These are phyloP conservation scores for Diarsia dahlii DNA, from an alignment of 2,888 invertebrate species.

Conservation along the genomic window DNA sequence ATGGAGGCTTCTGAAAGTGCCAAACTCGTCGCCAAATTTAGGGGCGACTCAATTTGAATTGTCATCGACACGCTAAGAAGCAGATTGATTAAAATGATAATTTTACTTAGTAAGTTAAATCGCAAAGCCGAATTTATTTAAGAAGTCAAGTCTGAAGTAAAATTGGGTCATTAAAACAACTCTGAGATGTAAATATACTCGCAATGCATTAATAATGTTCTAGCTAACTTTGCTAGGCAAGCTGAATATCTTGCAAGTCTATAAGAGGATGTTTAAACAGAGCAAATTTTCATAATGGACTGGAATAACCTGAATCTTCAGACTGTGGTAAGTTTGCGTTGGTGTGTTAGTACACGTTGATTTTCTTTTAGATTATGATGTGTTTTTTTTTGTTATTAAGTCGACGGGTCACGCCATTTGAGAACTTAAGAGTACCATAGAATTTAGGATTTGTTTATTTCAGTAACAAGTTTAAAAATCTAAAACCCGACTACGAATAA, in stretches of 20 bases:
- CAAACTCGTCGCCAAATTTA: no score
- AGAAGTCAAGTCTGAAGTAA: constrained; percentile 4
- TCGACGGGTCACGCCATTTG: neutral
- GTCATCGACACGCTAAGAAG: no score
- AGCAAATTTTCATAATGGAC: constrained; percentile 13
- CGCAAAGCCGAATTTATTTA: neutral
- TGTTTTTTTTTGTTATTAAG: neutral
- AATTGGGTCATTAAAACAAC: constrained; percentile 9
- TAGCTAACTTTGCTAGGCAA: constrained; percentile 25
- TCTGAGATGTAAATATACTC: neutral
- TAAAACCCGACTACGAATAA: no score
- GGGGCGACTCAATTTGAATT: no score
- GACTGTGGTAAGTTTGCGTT: neutral
- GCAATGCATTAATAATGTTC: constrained; percentile 38
- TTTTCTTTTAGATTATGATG: neutral
- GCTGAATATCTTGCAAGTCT: neutral
- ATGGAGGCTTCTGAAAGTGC: no score
- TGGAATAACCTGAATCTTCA: constrained; percentile 10
- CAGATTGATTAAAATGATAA: neutral
- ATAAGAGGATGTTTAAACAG: constrained; percentile 10
- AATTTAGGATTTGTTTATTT: neutral
- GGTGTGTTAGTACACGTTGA: no score
- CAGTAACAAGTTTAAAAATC: no score
- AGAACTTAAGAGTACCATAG: no score
- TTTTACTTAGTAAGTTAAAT: neutral